Evolutionary conservation across 2,113 vertebrate genomes (phyloP), one percentile per base, ranked within the genome.

Genomic region (Rhodinocichla rosea): DNA sequence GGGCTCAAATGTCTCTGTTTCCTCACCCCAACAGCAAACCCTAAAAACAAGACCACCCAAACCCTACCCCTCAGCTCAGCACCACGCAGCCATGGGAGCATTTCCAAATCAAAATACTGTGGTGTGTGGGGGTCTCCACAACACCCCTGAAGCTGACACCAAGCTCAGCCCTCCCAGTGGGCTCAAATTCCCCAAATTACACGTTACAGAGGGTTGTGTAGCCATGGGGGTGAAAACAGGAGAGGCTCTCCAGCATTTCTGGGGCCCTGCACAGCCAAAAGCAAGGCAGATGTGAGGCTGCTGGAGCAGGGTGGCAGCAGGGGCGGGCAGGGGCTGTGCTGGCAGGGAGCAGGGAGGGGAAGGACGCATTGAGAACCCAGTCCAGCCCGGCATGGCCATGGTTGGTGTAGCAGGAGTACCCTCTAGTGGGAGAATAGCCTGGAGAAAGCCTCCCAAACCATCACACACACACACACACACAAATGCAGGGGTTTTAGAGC

Each of bases 401-500:
- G 57, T 9, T 20, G 76, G 53, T 87, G 93, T 87, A 68, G 90
- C 96, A 95, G 95, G 73, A 95, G 90, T 90, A 79, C 95, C 96
- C 95, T 93, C 95, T 97, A 96, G 95, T n/a, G 96, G 95, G 86
- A 79, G 75, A 91, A 85, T 1, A 56, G 74, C 83, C 74, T 7
- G 59, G 55, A 93, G 79, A 85, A 90, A 81, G 26, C 71, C 39
- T 77, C 55, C 28, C 81, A 67, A 75, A 83, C 10, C 27, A 23
- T 56, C 18, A 32, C 32, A 55, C 67, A 40, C 35, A 42, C 33
- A 35, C 35, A 42, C 35, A 35, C 35, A 49, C 56, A 39, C 59
- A 68, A 65, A 95, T 7, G 52, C 80, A 86, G 76, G 65, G 57
- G 33, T 22, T 69, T n/a, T 30, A 60, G 33, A 49, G 19, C 81